phyloP scores from a whole-genome alignment of 1,140 invertebrate species.

The Galendromus occidentalis region DNA sequence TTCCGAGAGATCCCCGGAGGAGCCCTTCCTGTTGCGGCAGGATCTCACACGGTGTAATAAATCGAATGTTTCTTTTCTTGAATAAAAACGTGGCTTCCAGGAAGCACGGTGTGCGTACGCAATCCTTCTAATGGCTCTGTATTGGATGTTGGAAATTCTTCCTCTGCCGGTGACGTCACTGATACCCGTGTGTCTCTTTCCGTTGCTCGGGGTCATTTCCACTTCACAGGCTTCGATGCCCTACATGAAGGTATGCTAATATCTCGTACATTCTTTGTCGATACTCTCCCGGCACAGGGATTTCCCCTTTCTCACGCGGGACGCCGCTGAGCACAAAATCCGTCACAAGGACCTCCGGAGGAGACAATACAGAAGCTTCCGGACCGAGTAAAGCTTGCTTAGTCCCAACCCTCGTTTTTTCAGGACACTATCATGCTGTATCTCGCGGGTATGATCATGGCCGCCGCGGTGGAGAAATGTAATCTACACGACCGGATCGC shows the following conservation, averaged over 20 bases:
- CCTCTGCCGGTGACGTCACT: constrained; percentile 32
- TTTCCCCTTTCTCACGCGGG: no score
- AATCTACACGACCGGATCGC: constrained; percentile 30
- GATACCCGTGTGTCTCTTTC: constrained; percentile 30
- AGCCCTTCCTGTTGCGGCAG: no score
- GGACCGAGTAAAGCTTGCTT: no score
- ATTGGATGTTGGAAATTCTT: constrained; percentile 33
- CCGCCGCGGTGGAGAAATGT: constrained; percentile 29
- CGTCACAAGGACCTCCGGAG: no score
- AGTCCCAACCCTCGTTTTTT: no score
- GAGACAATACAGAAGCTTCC: no score
- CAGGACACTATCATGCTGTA: constrained; percentile 43
- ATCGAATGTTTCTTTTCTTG: no score
- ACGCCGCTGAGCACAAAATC: no score
- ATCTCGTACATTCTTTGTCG: no score
- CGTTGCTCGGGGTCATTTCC: constrained; percentile 27
- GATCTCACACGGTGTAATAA: no score
- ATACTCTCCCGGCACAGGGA: no score
- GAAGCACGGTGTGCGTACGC: constrained; percentile 36
- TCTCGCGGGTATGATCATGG: constrained; percentile 25
- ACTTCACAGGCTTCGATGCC: constrained; percentile 41
- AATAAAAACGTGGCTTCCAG: constrained; percentile 19
- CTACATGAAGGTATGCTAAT: constrained; percentile 40
- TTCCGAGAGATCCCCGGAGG: no score
- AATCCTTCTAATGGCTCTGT: constrained; percentile 26